Conservation (phyloP, 2,797 vertebrate genomes). For the Smutsia gigantea region DNA sequence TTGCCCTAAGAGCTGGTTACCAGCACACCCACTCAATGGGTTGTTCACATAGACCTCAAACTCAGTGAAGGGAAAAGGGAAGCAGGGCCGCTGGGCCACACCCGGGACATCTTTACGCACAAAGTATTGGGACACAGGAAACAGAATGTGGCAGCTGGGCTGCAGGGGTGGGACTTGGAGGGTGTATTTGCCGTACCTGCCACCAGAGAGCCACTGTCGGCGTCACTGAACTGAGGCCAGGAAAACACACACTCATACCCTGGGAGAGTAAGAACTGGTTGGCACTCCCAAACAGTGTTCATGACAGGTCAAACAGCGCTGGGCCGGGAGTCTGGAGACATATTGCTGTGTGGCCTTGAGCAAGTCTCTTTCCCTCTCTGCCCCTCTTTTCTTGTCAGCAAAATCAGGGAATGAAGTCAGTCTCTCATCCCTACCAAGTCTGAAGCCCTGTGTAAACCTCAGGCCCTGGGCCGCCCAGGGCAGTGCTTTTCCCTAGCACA, state of each 20-base stretch:
- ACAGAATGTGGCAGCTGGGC: background rate
- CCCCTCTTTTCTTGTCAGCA: background rate
- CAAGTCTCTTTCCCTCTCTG: background rate
- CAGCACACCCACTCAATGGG: background rate
- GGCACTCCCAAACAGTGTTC: background rate
- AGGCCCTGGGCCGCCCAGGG: background rate
- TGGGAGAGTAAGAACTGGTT: background rate
- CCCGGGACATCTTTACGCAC: background rate
- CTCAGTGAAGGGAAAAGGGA: background rate
- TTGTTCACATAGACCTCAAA: too few species aligned
- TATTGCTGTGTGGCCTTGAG: background rate
- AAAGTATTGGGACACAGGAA: background rate
- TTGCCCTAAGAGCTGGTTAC: background rate
- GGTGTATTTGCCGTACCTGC: rapidly evolving
- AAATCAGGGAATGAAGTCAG: background rate
- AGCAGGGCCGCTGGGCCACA: background rate
- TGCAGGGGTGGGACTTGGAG: background rate
- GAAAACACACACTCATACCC: background rate
- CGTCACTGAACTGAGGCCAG: background rate
- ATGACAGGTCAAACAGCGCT: background rate
- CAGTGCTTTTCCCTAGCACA: background rate
- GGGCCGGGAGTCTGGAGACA: background rate
- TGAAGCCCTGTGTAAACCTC: background rate
- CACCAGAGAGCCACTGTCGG: background rate
- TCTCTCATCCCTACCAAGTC: too few species aligned